These are phyloP conservation scores for Gallinago stenura DNA, from an alignment of 2,797 vertebrate genomes.

Conservation along the genomic window DNA sequence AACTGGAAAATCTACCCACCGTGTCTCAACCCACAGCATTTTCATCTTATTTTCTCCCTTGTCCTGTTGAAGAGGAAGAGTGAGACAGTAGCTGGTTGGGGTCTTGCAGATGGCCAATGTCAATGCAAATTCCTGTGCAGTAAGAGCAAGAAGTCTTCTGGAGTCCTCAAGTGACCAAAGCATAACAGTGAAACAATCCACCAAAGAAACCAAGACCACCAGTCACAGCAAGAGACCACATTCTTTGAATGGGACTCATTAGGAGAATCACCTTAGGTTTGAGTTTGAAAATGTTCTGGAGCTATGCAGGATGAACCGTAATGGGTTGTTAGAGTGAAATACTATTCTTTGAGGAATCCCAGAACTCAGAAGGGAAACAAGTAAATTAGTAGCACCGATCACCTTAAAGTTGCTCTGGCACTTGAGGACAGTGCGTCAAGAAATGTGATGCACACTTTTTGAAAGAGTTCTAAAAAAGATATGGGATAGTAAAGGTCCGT, in stretches of 20 bases:
- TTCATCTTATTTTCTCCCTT: not conserved
- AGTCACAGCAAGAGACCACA: not conserved
- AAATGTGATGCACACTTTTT: not conserved
- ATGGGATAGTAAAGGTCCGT: no score
- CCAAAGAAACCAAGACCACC: not conserved
- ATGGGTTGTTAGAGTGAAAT: not conserved
- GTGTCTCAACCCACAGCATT: not conserved
- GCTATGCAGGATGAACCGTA: not conserved
- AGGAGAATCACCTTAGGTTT: not conserved
- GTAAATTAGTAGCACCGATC: not conserved
- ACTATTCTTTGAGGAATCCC: not conserved
- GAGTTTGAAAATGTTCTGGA: not conserved
- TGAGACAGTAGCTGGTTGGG: not conserved
- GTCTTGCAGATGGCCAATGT: not conserved
- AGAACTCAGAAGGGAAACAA: not conserved
- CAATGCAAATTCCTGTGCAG: not conserved
- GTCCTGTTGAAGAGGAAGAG: not conserved
- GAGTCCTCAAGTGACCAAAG: not conserved
- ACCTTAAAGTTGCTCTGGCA: not conserved
- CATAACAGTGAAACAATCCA: not conserved
- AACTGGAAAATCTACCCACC: not conserved
- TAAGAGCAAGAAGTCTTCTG: not conserved
- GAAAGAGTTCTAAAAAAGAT: not conserved
- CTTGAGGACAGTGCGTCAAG: not conserved
- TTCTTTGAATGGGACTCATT: not conserved